These are phyloP conservation scores for Hemicordylus capensis DNA, from an alignment of 2,113 vertebrate species.

Conservation along the genomic window DNA sequence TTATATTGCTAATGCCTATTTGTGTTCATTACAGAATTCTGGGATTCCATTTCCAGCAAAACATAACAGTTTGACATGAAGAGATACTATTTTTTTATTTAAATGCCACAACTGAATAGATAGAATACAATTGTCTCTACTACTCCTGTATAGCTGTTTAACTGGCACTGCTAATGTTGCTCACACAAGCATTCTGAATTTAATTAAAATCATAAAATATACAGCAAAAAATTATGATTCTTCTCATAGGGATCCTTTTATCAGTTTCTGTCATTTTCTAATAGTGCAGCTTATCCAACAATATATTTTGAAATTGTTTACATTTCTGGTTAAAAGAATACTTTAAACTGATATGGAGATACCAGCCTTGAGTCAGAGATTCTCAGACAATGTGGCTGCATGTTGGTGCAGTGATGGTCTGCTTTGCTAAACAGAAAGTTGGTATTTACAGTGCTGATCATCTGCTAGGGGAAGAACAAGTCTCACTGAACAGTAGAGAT, in stretches of 20 bases:
- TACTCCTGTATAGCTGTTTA: neutral
- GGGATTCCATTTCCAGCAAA: neutral
- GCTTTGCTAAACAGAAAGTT: neutral
- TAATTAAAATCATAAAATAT: constrained; percentile 19
- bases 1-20: constrained; percentile 8
- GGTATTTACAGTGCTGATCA: neutral
- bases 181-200: neutral
- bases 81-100: constrained; percentile 19
- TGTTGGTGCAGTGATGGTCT: neutral
- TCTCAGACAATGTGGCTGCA: neutral
- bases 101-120: neutral
- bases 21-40: constrained; percentile 5
- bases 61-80: neutral
- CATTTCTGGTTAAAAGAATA: neutral
- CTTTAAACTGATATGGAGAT: neutral
- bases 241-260: neutral
- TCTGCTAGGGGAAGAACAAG: no score
- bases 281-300: neutral
- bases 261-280: neutral
- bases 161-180: constrained; percentile 5
- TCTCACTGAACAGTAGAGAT: neutral
- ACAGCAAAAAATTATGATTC: neutral
- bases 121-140: neutral
- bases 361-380: neutral
- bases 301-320: neutral